Evolutionary conservation across 2,797 vertebrate species (phyloP), one percentile per base, ranked within the genome.

Genomic region (Huso huso): DNA sequence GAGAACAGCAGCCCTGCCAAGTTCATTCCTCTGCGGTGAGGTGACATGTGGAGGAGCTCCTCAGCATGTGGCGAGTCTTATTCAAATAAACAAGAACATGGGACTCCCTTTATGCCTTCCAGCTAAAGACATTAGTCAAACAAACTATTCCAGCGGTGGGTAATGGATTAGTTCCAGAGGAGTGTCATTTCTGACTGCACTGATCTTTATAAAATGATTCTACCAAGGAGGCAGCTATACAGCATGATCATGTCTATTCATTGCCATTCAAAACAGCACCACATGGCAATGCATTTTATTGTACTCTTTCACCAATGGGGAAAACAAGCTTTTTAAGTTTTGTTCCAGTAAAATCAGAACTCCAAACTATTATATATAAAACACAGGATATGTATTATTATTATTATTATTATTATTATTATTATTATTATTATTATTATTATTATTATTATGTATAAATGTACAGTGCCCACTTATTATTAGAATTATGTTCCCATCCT

Each of bases 171-270:
- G 13, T 58, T 58, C 55, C 13, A 13, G 55, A 58, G 55, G 13
- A 8, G 55, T 15, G 55, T 58, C 55, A 58, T 58, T 58, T 58
- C 55, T 15, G 53, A 52, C 49, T 37, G 23, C 65, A 10, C 7
- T 23, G 53, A 57, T 50, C 48, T 66, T 57, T 50, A 48, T 66
- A 55, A 66, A 57, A 49, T 66, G 55, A 66, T 66, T 66, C 48
- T 57, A 66, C 37, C 11, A 52, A 66, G 49, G 65, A 58, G 53
- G 55, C 55, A 50, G 65, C 49, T 66, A 58, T 10, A 58, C 6
- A 58, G 9, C 55, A 12, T 11, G 55, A 58, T 58, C 13, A 7
- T 58, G 10, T 58, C 9, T 13, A n/a, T 58, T 58, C 55, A 58
- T 11, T 13, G 13, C 2, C 55, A 37, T 37, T 37, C 23, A 37